Conservation (phyloP, 2,113 vertebrate species). For the Halichoerus grypus region DNA sequence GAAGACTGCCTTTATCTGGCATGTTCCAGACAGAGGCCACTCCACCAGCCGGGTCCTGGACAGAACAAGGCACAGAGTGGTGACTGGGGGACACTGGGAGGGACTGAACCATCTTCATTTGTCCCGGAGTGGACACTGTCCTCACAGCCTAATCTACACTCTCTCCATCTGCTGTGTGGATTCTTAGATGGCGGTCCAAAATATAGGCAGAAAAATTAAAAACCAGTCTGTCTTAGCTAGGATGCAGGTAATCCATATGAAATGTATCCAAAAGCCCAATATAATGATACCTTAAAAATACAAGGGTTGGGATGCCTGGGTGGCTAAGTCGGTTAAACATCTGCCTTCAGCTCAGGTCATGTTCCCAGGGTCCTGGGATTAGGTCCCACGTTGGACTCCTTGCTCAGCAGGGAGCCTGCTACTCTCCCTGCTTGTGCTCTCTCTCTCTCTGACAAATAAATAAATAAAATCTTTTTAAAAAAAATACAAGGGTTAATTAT, state of each 20-base stretch:
- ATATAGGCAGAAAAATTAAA: not conserved
- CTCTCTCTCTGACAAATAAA: no score
- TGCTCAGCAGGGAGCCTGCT: no score
- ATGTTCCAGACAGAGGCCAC: not conserved
- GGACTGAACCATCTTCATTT: accelerated
- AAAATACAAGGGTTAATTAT: not conserved
- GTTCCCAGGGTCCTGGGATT: no score
- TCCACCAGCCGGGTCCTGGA: not conserved
- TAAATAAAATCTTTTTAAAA: no score
- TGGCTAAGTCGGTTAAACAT: no score
- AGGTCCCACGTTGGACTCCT: no score
- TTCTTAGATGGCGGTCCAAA: constrained; percentile 92
- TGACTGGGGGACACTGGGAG: not conserved
- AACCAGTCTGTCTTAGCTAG: not conserved
- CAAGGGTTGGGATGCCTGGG: not conserved
- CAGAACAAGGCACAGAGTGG: not conserved
- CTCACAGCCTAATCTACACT: not conserved
- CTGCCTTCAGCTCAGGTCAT: no score
- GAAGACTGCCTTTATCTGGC: not conserved
- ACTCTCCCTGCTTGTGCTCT: no score
- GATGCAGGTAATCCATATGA: not conserved
- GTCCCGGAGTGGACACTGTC: not conserved
- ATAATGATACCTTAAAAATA: constrained; percentile 10
- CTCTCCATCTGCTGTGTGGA: constrained; percentile 89
- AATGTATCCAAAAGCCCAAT: not conserved